Base-by-base conservation (phyloP, 2,113 vertebrate species). In the Aramus guarauna region DNA sequence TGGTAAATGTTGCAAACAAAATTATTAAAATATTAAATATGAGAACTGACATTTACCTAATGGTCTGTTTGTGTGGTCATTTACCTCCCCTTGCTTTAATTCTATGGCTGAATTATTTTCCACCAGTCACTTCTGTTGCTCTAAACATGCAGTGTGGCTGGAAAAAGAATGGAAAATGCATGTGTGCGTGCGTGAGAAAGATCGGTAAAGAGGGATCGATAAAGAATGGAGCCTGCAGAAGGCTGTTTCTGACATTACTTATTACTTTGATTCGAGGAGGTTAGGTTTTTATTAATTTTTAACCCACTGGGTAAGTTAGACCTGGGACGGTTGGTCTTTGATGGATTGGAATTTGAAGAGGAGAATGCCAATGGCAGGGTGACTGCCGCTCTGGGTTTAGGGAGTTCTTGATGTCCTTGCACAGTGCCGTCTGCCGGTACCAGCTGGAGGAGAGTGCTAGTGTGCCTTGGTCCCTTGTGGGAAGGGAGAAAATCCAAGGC, bases 1-100 rank as follows among this genome's bases (percentile, higher is more conserved):
- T 98, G 98, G 97, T 98, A 98, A 97, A 98, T 90, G 97, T 98
- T 97, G 97, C 97, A 98, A 98, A 98, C 82, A 85, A 97, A 97
- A 97, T 90, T 97, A 98, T 97, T 95, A 97, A 98, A 97, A 97
- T 96, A 98, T 97, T 98, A 98, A 98, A 98, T 96, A 97, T 96
- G 95, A 97, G 75, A 98, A 97, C 91, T 97, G 95, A 98, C 95
- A 93, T 97, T 97, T 98, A 97, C 72, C 71, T 96, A 60, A 75
- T 62, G 58, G 68, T 88, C 55, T 94, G 39, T 82, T 79, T 85
- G 92, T 81, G 96, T 97, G 94, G 93, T 97, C 67, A 90, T 95
- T 97, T 94, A 73, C 74, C 45, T 86, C 55, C 26, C 32, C 78
- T 85, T 69, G 55, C 75, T 87, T 81, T 79, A 90, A 83, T 89